Evolutionary conservation across 2,113 vertebrate species (phyloP).

Genomic region (Periophthalmodon schlosseri): DNA sequence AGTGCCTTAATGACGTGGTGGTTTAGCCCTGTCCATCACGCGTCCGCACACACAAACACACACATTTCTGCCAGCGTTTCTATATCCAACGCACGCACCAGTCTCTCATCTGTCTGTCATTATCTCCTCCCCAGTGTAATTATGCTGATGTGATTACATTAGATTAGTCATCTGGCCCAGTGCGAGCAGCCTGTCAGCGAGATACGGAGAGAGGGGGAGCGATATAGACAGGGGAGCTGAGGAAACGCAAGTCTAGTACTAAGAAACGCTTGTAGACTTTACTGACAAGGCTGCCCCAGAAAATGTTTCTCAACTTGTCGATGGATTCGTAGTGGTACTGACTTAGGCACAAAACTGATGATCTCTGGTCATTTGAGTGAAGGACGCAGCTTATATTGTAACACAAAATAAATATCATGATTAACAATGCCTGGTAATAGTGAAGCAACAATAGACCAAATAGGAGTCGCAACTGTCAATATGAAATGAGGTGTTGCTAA

Average conservation of each 20-base stretch:
- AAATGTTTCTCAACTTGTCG: constrained; percentile 34
- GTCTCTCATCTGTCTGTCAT: constrained; percentile 72
- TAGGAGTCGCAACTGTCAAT: not conserved
- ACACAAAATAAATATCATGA: constrained; percentile 17
- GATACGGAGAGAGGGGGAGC: constrained; percentile 39
- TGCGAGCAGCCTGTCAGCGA: constrained; percentile 69
- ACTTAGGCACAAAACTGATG: not conserved
- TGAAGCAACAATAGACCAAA: not conserved
- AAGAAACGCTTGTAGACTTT: constrained; percentile 26
- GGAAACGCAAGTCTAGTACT: constrained; percentile 58
- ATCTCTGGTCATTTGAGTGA: constrained; percentile 9
- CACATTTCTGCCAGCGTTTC: constrained; percentile 39
- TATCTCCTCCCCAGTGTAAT: constrained; percentile 73
- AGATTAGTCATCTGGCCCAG: constrained; percentile 73
- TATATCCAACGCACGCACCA: constrained; percentile 42
- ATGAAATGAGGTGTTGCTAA: constrained; percentile 17
- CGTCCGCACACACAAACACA: constrained; percentile 59
- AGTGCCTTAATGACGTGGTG: constrained; percentile 65
- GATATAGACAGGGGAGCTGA: constrained; percentile 45
- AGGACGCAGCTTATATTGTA: constrained; percentile 14
- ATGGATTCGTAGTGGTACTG: constrained; percentile 20
- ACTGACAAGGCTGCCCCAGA: constrained; percentile 28
- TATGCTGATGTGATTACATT: constrained; percentile 80
- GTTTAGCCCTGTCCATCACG: constrained; percentile 73
- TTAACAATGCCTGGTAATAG: constrained; percentile 7